Percentiles rank a stretch among this genome's conserved stretches.
phyloP scores from a whole-genome alignment of 30 jellyfish, hydroid and myxozoan species.

The Phacellophora camtschatica region DNA sequence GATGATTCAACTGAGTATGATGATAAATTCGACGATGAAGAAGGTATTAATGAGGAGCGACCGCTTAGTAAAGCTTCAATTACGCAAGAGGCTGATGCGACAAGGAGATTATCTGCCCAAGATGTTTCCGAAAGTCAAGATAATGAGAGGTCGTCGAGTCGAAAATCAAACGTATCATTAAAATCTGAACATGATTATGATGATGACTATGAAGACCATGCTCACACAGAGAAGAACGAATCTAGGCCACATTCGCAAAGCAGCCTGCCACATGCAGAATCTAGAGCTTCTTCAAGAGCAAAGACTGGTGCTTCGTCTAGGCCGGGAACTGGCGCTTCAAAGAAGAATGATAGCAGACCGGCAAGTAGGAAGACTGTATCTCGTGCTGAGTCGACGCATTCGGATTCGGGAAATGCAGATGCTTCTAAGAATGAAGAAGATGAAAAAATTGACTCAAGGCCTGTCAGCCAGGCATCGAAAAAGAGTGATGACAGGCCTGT shows the following conservation, averaged over 20 bases:
- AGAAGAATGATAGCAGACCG: not conserved
- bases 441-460: not conserved
- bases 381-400: not conserved
- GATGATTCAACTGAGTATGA: not conserved
- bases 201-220: slow-evolving; percentile 11
- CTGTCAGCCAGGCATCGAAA: not conserved
- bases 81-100: not conserved
- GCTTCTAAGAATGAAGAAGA: not conserved
- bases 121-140: not conserved
- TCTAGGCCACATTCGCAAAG: slow-evolving; percentile 1
- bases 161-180: not conserved
- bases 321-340: not conserved
- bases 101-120: not conserved
- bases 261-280: not conserved
- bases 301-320: not conserved
- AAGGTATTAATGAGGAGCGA: not conserved
- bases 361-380: slow-evolving; percentile 7
- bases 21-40: slow-evolving; percentile 29
- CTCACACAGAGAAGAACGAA: slow-evolving; percentile 18
- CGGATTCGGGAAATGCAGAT: not conserved
- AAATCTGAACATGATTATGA: slow-evolving; percentile 5
- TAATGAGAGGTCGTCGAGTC: not conserved
- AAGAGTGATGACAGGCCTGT: not conserved
- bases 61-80: not conserved
- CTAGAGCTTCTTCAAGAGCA: slow-evolving; percentile 26